Conservation (phyloP, 2,797 vertebrate genomes). For the Aphelocoma californica region DNA sequence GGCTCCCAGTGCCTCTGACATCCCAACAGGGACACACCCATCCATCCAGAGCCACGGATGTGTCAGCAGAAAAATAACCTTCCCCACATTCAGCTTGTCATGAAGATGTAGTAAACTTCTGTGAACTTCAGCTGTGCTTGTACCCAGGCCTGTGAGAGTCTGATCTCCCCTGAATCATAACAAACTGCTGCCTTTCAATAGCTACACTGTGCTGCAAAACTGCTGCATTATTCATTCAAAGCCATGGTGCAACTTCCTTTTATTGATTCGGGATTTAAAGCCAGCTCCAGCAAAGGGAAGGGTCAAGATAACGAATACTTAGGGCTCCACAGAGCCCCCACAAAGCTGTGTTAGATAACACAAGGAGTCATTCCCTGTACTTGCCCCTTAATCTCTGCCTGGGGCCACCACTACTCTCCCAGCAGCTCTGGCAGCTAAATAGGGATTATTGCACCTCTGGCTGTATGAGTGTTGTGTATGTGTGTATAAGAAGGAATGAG, state of each 20-base stretch:
- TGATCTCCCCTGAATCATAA: neutral
- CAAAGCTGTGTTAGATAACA: neutral
- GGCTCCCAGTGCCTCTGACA: neutral
- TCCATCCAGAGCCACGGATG: neutral
- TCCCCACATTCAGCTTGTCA: neutral
- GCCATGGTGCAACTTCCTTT: neutral
- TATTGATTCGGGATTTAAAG: neutral
- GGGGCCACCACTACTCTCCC: neutral
- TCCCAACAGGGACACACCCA: neutral
- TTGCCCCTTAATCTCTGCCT: conserved; percentile 22
- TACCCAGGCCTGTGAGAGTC: neutral
- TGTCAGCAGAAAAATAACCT: neutral
- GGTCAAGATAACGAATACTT: neutral
- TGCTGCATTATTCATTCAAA: neutral
- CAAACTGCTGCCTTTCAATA: neutral
- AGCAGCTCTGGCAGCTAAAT: neutral
- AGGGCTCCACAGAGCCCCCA: neutral
- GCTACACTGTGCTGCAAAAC: neutral
- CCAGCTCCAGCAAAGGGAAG: neutral
- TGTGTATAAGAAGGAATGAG: neutral
- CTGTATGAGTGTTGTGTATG: neutral
- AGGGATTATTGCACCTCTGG: neutral
- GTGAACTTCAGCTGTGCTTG: neutral
- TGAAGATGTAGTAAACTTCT: neutral
- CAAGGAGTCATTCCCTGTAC: neutral